These are phyloP conservation scores for Hydra vulgaris DNA, from an alignment of 30 jellyfish, hydroid and myxozoan species.

Conservation along the genomic window DNA sequence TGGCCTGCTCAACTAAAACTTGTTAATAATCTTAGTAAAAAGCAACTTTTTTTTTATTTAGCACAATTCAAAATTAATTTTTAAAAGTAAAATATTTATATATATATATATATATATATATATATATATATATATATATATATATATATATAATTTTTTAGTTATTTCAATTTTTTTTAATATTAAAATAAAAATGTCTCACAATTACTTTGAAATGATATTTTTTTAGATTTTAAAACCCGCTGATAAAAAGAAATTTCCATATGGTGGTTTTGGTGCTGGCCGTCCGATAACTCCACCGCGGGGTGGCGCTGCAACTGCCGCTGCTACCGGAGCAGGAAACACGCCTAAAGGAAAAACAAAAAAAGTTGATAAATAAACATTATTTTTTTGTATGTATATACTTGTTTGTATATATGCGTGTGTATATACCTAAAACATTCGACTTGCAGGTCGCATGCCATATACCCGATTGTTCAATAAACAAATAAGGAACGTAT, in stretches of 20 bases:
- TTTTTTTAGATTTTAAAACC: conserved; percentile 84
- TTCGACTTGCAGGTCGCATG: not conserved
- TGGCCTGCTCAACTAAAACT: too few species aligned
- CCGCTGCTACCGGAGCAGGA: conserved; percentile 50
- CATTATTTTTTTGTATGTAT: not conserved
- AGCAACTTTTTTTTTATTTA: too few species aligned
- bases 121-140: too few species aligned
- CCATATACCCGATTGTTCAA: not conserved
- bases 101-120: too few species aligned
- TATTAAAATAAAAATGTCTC: too few species aligned
- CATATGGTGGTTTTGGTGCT: conserved; percentile 92
- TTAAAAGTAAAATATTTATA: too few species aligned
- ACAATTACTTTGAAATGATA: not conserved
- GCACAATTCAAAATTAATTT: too few species aligned
- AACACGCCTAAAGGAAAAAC: conserved; percentile 83
- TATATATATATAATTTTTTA: too few species aligned
- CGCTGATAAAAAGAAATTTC: conserved; percentile 93
- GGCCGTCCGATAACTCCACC: conserved; percentile 99
- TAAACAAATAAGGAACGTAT: not conserved
- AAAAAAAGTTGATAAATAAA: conserved; percentile 22
- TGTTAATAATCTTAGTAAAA: too few species aligned
- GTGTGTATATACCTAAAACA: not conserved
- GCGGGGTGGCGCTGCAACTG: conserved; percentile 54
- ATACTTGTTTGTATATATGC: not conserved
- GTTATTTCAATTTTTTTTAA: too few species aligned